phyloP scores from a whole-genome alignment of 2,797 vertebrate genomes.

The Sternotherus odoratus region DNA sequence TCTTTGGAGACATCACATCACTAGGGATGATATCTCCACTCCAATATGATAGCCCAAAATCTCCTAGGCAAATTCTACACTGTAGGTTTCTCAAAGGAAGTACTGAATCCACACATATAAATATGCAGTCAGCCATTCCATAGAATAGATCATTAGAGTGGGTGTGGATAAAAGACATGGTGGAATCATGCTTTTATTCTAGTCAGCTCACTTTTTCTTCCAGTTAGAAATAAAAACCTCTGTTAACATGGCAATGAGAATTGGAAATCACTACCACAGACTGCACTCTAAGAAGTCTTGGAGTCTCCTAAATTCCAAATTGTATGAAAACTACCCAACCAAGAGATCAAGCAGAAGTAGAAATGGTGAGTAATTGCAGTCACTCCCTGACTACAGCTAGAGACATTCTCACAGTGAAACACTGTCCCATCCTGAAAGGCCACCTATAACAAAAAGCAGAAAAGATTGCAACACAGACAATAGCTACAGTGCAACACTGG shows the following conservation, averaged over 20 bases:
- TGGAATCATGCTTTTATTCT: neutral
- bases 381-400: neutral
- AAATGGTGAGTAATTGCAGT: neutral
- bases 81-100: neutral
- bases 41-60: neutral
- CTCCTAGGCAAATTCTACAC: neutral
- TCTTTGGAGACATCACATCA: neutral
- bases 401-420: neutral
- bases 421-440: neutral
- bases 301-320: rapidly evolving
- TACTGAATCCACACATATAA: neutral
- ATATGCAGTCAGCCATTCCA: neutral
- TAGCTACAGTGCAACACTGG: neutral
- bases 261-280: neutral
- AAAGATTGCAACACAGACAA: neutral
- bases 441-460: neutral
- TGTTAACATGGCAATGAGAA: rapidly evolving
- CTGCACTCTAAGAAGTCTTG: neutral
- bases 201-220: neutral
- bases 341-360: neutral
- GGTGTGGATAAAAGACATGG: rapidly evolving
- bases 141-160: neutral
- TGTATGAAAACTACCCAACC: neutral
- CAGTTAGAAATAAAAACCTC: neutral
- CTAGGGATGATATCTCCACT: rapidly evolving